Base-by-base conservation (phyloP, 2,113 vertebrate genomes). In the Sander lucioperca region DNA sequence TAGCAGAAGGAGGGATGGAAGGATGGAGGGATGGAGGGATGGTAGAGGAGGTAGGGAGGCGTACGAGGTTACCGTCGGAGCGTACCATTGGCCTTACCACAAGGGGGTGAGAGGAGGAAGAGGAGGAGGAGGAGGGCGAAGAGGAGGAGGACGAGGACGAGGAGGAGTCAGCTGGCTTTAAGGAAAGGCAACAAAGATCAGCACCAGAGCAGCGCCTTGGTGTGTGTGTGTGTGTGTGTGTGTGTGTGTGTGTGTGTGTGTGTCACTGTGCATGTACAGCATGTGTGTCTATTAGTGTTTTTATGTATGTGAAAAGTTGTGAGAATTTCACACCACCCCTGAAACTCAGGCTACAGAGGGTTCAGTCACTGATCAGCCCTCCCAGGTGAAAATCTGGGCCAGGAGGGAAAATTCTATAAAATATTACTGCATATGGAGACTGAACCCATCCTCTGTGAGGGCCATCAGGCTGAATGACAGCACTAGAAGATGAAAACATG, bases 161-260 rank as follows among this genome's bases (percentile, higher is more conserved):
- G 90, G 95, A 93, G 86, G 96, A 97, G 95, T 99, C 98, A 98
- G 97, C 96, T 98, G 98, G 97, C 98, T 99, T 99, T 99, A 99
- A 99, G 98, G 97, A 98, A 98, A 99, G 97, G 97, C 89, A 96
- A 99, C 97, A 99, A 95, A 98, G 97, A 99, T 97, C 96, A 97
- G 96, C 98, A 97, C 91, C 86, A 88, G 88, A 92, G 83, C 86
- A 86, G 87, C 80, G 84, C 83, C 77, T 87, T 27, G 33, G 50
- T 72, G 64, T 83, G 79, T 79, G 75, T 65, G 77, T 82, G 54
- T 18, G 61, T 51, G 36, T 45, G 39, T 43, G 54, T 18, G 61
- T 51, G 36, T 45, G 39, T 43, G 50, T 72, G 64, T 83, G 79
- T 79, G 75, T 65, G 77, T 82, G 54, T 18, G 61, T 51, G 36